These are phyloP conservation scores for Anarsia innoxiella DNA, from an alignment of 2,888 invertebrate species.

Conservation along the genomic window DNA sequence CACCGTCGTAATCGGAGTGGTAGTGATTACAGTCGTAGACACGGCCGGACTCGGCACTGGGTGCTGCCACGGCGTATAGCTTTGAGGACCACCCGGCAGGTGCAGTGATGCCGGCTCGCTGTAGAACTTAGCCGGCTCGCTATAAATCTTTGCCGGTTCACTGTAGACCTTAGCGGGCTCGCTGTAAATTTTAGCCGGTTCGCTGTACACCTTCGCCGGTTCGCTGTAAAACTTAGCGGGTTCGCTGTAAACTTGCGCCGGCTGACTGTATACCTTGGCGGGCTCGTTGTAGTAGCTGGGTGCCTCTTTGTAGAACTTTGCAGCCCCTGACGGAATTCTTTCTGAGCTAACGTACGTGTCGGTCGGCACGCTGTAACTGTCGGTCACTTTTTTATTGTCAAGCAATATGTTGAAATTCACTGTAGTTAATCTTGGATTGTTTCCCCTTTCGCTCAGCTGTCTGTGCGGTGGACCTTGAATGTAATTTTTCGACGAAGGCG, in stretches of 20 bases:
- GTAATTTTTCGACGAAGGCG: constrained; percentile 42
- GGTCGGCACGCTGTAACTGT: constrained; percentile 33
- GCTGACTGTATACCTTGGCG: constrained; percentile 55
- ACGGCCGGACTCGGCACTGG: constrained; percentile 20
- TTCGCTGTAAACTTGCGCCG: constrained; percentile 57
- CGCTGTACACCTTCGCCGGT: constrained; percentile 67
- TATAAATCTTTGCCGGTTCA: constrained; percentile 71
- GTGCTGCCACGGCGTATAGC: constrained; percentile 37
- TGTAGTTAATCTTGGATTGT: constrained; percentile 47
- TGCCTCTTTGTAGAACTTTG: constrained; percentile 39
- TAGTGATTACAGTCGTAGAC: constrained; percentile 29
- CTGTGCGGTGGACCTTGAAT: constrained; percentile 37
- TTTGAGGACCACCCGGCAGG: constrained; percentile 31
- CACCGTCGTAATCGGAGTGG: constrained; percentile 39
- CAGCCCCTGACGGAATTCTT: constrained; percentile 26
- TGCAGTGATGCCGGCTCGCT: constrained; percentile 72
- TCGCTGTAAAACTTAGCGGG: constrained; percentile 70
- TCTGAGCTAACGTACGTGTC: constrained; percentile 29
- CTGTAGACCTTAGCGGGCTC: constrained; percentile 74
- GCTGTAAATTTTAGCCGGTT: constrained; percentile 72
- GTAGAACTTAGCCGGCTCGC: constrained; percentile 76
- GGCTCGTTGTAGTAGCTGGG: constrained; percentile 50
- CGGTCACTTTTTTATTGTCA: constrained; percentile 34
- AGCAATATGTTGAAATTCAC: constrained; percentile 62
- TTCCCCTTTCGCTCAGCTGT: constrained; percentile 32